These are phyloP conservation scores for Thryonomys swinderianus DNA, from an alignment of 2,113 vertebrate genomes.

Conservation along the genomic window DNA sequence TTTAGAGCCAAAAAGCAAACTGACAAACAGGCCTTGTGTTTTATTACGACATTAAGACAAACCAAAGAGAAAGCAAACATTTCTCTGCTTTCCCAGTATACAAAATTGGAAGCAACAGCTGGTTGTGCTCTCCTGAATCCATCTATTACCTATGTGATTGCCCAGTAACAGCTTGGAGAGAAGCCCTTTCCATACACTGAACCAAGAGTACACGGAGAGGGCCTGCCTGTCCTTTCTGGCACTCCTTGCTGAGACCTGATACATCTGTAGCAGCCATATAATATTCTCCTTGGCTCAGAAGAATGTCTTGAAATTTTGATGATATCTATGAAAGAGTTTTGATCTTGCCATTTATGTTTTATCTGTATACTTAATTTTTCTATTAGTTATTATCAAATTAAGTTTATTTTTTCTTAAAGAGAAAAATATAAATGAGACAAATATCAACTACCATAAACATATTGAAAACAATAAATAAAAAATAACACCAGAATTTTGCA, in stretches of 20 bases:
- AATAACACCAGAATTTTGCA: not conserved
- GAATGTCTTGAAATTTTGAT: not conserved
- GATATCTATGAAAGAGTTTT: too few species aligned
- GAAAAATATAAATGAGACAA: not conserved
- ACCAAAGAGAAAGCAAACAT: conserved; percentile 59
- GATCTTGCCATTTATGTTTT: not conserved
- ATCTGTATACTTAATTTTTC: not conserved
- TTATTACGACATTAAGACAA: not conserved
- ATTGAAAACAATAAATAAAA: not conserved
- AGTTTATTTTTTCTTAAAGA: not conserved
- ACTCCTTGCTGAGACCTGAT: not conserved
- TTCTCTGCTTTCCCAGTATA: not conserved
- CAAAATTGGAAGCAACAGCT: conserved; percentile 57
- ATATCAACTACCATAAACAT: not conserved
- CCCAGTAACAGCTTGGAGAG: not conserved
- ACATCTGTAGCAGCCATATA: accelerated
- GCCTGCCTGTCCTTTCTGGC: accelerated
- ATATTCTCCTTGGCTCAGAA: not conserved
- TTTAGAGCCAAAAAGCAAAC: conserved; percentile 33
- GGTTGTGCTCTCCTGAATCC: conserved; percentile 34
- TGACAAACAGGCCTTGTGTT: not conserved
- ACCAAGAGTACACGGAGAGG: not conserved
- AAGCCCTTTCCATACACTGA: not conserved
- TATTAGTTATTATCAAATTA: not conserved
- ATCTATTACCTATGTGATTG: not conserved